These are phyloP conservation scores for Globodera rostochiensis DNA, from an alignment of 1,140 invertebrate genomes.

Conservation along the genomic window DNA sequence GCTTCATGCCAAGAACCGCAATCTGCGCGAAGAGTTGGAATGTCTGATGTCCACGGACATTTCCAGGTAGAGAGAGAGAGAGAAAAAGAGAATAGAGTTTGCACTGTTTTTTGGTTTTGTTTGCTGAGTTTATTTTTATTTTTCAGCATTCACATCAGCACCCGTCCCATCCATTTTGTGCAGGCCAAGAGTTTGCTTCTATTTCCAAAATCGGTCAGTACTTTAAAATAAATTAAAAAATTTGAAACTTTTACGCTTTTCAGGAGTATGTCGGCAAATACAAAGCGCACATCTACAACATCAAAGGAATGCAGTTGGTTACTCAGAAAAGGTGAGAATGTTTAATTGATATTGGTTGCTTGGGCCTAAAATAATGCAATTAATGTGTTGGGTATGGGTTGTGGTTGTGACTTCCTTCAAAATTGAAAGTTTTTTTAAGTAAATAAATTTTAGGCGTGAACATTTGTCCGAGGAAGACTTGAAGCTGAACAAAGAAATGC, in stretches of 20 bases:
- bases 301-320: constrained; percentile 27
- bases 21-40: too few relatives aligned
- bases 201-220: too few relatives aligned
- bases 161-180: constrained; percentile 73
- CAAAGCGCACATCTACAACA: constrained; percentile 30
- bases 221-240: not conserved
- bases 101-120: too few relatives aligned
- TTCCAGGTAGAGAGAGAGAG: too few relatives aligned
- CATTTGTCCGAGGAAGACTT: constrained; percentile 91
- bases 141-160: constrained; percentile 28
- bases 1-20: too few relatives aligned
- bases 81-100: too few relatives aligned
- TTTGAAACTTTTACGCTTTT: not conserved
- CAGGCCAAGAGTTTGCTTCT: constrained; percentile 70
- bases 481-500: constrained; percentile 90
- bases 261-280: constrained; percentile 25
- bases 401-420: too few relatives aligned
- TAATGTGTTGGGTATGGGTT: too few relatives aligned
- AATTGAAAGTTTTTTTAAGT: too few relatives aligned
- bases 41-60: too few relatives aligned
- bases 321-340: constrained; percentile 54
- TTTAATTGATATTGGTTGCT: not conserved
- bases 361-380: too few relatives aligned
- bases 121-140: not conserved
- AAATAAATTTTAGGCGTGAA: constrained; percentile 72